phyloP scores from a whole-genome alignment of 1,140 invertebrate species.

The Drosophila sechellia region DNA sequence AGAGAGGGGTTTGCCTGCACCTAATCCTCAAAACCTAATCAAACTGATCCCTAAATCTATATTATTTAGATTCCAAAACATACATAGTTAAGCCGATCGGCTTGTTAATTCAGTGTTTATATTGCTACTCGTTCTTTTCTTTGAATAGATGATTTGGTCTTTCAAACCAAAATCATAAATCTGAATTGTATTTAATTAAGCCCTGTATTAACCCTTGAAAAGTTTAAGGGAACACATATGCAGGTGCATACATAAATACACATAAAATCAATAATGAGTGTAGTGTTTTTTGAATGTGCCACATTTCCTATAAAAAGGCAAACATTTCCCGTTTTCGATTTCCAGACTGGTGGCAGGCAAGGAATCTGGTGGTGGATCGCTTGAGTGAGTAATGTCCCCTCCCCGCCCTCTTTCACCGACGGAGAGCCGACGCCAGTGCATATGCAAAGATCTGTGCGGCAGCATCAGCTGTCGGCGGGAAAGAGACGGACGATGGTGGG shows the following conservation, averaged over 20 bases:
- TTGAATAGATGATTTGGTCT: too few relatives aligned
- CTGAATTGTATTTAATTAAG: too few relatives aligned
- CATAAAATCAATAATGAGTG: not conserved
- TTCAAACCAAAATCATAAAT: too few relatives aligned
- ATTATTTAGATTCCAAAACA: too few relatives aligned
- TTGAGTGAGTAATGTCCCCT: constrained; percentile 40
- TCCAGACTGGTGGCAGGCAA: constrained; percentile 20
- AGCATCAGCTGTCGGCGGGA: constrained; percentile 46
- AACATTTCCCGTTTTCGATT: not conserved
- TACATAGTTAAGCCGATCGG: too few relatives aligned
- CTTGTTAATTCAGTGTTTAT: too few relatives aligned
- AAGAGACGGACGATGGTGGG: constrained; percentile 6
- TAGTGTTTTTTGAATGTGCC: not conserved
- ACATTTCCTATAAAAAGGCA: too few relatives aligned
- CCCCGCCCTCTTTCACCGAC: not conserved
- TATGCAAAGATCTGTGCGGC: constrained; percentile 41
- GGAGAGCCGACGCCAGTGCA: constrained; percentile 19
- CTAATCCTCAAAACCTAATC: not conserved
- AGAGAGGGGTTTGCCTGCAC: not conserved
- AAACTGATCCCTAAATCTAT: too few relatives aligned
- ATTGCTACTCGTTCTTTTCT: too few relatives aligned
- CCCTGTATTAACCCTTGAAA: too few relatives aligned
- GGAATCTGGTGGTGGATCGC: constrained; percentile 25
- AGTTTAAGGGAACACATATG: too few relatives aligned
- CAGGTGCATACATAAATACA: not conserved